Percentiles rank a stretch among this genome's conserved stretches.
These are phyloP conservation scores for Lottia scabra DNA, from an alignment of 2,888 invertebrate genomes.

Conservation along the genomic window DNA sequence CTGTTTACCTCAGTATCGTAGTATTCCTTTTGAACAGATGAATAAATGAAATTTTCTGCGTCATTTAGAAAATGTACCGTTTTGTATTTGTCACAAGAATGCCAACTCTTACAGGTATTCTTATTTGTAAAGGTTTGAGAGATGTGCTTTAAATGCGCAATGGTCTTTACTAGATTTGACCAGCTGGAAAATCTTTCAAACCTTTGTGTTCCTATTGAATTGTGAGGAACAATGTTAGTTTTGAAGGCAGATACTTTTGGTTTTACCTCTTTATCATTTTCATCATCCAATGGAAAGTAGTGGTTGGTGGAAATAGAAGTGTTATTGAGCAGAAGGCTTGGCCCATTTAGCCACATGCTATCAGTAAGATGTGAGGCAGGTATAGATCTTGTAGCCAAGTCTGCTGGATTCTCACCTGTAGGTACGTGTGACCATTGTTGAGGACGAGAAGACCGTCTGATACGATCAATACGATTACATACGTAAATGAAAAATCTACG, in stretches of 20 bases:
- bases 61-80: too few relatives aligned
- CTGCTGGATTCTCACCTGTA: too few relatives aligned
- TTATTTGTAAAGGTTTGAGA: not conserved
- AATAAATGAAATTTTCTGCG: too few relatives aligned
- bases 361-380: slow-evolving; percentile 1
- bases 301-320: slow-evolving; percentile 13
- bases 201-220: too few relatives aligned
- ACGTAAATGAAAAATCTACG: slow-evolving; percentile 34
- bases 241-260: slow-evolving; percentile 7
- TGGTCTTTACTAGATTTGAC: not conserved
- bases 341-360: slow-evolving; percentile 24
- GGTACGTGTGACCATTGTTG: too few relatives aligned
- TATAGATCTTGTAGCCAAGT: too few relatives aligned
- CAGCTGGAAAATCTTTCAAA: slow-evolving; percentile 14
- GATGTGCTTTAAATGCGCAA: too few relatives aligned
- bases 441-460: too few relatives aligned
- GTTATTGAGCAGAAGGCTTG: not conserved
- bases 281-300: too few relatives aligned
- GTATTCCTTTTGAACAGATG: slow-evolving; percentile 9
- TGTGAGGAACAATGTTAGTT: too few relatives aligned
- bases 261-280: slow-evolving; percentile 18
- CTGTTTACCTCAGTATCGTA: not conserved
- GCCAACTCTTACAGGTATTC: too few relatives aligned
- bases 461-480: slow-evolving; percentile 25
- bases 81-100: not conserved